phyloP scores from a whole-genome alignment of 1,140 invertebrate species.

The Frieseomelitta varia region DNA sequence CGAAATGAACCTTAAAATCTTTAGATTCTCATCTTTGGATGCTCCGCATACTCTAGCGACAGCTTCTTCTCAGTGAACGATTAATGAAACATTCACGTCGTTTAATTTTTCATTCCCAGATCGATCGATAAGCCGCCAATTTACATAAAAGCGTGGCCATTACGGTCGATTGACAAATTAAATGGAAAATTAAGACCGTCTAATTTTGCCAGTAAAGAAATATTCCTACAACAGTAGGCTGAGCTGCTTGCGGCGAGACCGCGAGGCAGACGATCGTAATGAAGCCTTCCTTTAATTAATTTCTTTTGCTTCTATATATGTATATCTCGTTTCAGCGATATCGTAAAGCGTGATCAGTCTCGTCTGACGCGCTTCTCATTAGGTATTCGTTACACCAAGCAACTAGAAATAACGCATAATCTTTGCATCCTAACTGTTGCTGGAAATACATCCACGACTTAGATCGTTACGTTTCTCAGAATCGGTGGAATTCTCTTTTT shows the following conservation, averaged over 20 bases:
- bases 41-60: neutral
- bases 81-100: neutral
- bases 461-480: no score
- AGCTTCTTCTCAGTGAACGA: neutral
- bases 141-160: neutral
- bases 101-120: no score
- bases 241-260: slow-evolving; percentile 64
- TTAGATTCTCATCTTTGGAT: neutral
- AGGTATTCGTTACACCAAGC: slow-evolving; percentile 36
- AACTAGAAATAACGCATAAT: no score
- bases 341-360: slow-evolving; percentile 12
- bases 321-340: slow-evolving; percentile 32
- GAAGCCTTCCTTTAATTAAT: slow-evolving; percentile 58
- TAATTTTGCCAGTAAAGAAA: slow-evolving; percentile 70
- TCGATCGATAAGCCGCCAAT: neutral
- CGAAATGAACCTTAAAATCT: no score
- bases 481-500: no score
- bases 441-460: neutral
- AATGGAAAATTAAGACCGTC: slow-evolving; percentile 11
- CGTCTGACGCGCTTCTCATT: slow-evolving; percentile 18
- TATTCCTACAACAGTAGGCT: slow-evolving; percentile 58
- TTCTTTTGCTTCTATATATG: slow-evolving; percentile 27
- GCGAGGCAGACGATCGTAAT: slow-evolving; percentile 27
- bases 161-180: neutral
- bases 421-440: slow-evolving; percentile 1